Evolutionary conservation across 2,113 vertebrate species (phyloP).

Genomic region (Etheostoma spectabile): DNA sequence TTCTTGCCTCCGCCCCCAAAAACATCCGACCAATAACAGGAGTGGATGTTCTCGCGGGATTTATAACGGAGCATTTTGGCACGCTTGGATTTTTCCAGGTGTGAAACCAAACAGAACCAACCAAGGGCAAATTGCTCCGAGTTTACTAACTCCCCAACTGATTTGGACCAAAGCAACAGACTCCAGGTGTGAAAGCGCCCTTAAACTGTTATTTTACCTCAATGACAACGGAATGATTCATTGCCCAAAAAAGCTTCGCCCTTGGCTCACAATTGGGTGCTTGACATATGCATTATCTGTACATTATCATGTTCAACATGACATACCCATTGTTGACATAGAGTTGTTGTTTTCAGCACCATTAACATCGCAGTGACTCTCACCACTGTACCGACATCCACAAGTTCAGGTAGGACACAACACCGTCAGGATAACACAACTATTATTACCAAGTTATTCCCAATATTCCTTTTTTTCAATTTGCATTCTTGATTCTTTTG

Average conservation of each 20-base stretch:
- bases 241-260: slow-evolving; percentile 49
- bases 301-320: slow-evolving; percentile 66
- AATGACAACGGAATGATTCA: slow-evolving; percentile 61
- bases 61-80: too few species aligned
- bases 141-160: too few species aligned
- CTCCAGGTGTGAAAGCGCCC: too few species aligned
- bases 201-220: slow-evolving; percentile 71
- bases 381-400: slow-evolving; percentile 52
- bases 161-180: too few species aligned
- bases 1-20: too few species aligned
- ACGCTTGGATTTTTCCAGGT: too few species aligned
- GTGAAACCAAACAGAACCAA: too few species aligned
- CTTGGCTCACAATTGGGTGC: slow-evolving; percentile 46
- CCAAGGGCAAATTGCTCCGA: too few species aligned
- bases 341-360: slow-evolving; percentile 72
- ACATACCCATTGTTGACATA: slow-evolving; percentile 46
- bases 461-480: neutral
- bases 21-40: too few species aligned
- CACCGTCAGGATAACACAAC: slow-evolving; percentile 21
- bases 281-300: slow-evolving; percentile 58
- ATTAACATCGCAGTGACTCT: slow-evolving; percentile 55
- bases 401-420: slow-evolving; percentile 47
- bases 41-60: too few species aligned
- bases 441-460: slow-evolving; percentile 1
- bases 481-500: slow-evolving; percentile 14